Conservation (phyloP, 2,797 vertebrate species). For the Agapornis canus region DNA sequence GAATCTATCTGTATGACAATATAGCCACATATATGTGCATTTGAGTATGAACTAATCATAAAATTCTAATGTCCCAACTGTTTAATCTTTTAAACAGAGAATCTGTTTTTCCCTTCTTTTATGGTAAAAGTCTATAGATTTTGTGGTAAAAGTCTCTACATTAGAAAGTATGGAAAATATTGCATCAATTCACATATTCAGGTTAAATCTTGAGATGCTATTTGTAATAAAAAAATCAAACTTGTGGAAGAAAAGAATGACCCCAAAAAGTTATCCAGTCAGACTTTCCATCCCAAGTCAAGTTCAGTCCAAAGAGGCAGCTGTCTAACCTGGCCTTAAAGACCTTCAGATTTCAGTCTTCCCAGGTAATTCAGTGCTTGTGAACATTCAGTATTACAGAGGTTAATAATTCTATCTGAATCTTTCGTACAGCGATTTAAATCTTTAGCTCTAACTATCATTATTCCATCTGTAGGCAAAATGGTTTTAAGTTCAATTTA, state of each 20-base stretch:
- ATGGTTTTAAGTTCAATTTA: background rate
- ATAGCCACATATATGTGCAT: background rate
- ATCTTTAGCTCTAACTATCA: background rate
- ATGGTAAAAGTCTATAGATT: background rate
- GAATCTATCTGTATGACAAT: background rate
- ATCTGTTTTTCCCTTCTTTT: background rate
- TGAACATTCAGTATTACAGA: background rate
- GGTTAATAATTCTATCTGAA: background rate
- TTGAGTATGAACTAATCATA: background rate
- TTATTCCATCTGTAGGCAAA: background rate
- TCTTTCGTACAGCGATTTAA: background rate
- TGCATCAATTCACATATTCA: background rate
- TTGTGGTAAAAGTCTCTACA: background rate
- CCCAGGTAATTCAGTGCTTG: background rate
- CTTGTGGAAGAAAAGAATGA: background rate
- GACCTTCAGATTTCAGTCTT: background rate
- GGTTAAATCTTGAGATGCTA: background rate
- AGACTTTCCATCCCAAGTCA: background rate
- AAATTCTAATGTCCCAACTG: background rate
- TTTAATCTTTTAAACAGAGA: background rate
- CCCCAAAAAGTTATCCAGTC: background rate
- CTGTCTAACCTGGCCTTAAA: background rate
- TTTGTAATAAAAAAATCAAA: background rate
- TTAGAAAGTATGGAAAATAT: background rate
- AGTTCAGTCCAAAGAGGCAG: background rate